These are phyloP conservation scores for Amphipyra berbera DNA, from an alignment of 2,888 invertebrate genomes.

Conservation along the genomic window DNA sequence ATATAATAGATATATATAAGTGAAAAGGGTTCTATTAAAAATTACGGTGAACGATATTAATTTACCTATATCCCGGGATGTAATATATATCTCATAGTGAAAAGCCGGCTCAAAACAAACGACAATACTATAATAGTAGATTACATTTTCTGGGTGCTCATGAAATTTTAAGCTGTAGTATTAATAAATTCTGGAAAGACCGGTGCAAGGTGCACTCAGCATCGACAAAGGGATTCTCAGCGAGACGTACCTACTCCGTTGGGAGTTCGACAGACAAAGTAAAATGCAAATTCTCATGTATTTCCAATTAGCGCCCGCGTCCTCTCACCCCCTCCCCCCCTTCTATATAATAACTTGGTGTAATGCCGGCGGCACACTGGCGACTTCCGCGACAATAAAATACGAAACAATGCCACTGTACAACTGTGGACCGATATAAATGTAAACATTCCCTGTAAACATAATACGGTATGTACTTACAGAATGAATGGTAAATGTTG, in stretches of 20 bases:
- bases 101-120: constrained; percentile 15
- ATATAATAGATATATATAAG: no score
- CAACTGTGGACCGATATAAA: not conserved
- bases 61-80: no score
- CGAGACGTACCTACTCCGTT: constrained; percentile 68
- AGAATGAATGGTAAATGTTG: not conserved
- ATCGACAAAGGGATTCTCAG: constrained; percentile 72
- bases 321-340: constrained; percentile 48
- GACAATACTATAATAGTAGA: constrained; percentile 7
- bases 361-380: constrained; percentile 24
- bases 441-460: not conserved
- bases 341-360: constrained; percentile 64
- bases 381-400: constrained; percentile 19
- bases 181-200: constrained; percentile 41
- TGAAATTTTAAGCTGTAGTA: constrained; percentile 35
- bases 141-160: constrained; percentile 19
- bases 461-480: not conserved
- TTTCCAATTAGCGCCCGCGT: constrained; percentile 81
- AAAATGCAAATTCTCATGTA: constrained; percentile 88
- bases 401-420: constrained; percentile 10
- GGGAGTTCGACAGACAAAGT: constrained; percentile 81
- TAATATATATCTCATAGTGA: no score
- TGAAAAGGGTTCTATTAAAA: no score
- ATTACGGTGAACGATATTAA: no score
- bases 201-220: constrained; percentile 53